Percentiles rank a stretch among this genome's conserved stretches.
These are phyloP conservation scores for Heliconius himera DNA, from an alignment of 1,140 invertebrate species.

Conservation along the genomic window DNA sequence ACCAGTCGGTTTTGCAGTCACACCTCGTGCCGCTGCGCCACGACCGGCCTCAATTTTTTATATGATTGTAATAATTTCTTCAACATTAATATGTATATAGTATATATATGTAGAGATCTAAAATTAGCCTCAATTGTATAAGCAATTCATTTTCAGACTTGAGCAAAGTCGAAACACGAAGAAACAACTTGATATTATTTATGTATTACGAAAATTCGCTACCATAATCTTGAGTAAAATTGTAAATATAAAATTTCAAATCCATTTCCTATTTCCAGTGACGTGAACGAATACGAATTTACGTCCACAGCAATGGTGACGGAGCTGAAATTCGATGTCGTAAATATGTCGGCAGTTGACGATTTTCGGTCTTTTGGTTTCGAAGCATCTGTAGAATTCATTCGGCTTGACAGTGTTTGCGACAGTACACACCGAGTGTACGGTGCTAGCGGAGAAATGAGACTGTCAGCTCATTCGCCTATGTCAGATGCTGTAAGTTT, in stretches of 20 bases:
- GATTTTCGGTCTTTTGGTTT: slow-evolving; percentile 92
- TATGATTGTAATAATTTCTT: too few relatives aligned
- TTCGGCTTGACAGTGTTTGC: slow-evolving; percentile 85
- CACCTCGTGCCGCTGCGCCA: slow-evolving; percentile 52
- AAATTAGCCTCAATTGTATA: too few relatives aligned
- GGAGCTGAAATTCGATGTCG: slow-evolving; percentile 90
- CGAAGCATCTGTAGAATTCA: slow-evolving; percentile 91
- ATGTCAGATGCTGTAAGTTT: slow-evolving; percentile 77
- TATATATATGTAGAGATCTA: too few relatives aligned
- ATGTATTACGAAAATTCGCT: not conserved
- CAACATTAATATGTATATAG: too few relatives aligned
- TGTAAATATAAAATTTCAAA: slow-evolving; percentile 13
- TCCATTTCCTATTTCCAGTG: slow-evolving; percentile 49
- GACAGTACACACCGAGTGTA: slow-evolving; percentile 85
- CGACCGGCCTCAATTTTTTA: too few relatives aligned
- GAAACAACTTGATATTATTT: slow-evolving; percentile 10
- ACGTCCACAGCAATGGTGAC: slow-evolving; percentile 89
- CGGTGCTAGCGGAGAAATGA: slow-evolving; percentile 90
- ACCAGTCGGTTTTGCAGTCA: too few relatives aligned
- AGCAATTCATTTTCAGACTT: not conserved
- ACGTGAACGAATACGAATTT: slow-evolving; percentile 84
- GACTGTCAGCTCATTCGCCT: slow-evolving; percentile 82
- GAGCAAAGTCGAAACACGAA: not conserved
- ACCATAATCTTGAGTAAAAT: not conserved
- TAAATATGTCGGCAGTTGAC: slow-evolving; percentile 90